Evolutionary conservation across 2,797 vertebrate genomes (phyloP), one percentile per base, ranked within the genome.

Genomic region (Phoxinus dragarum): DNA sequence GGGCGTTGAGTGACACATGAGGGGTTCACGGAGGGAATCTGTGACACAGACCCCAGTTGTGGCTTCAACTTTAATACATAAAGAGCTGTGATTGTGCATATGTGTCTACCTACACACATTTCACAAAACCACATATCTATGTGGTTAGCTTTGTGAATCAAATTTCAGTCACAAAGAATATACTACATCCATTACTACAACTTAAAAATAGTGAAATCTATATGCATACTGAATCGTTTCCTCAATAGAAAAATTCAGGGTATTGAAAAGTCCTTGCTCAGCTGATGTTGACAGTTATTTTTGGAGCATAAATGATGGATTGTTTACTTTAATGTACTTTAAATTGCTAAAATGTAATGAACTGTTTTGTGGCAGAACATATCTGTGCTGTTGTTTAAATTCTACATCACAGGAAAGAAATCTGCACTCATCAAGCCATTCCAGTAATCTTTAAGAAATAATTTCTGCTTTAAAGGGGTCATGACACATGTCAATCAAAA

Each of bases 1-100:
- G 38, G 59, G 14, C 14, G 17, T 11, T 78, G 38, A 64, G 76
- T 78, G 76, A 7, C 38, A 78, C 38, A 64, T 64, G n/a, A 78
- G 23, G 56, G 38, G 8, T 78, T 64, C 64, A 64, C 44, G 31
- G 19, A 19, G 11, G 64, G 11, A 44, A 49, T 42, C 40, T 79
- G 38, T 40, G 59, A 44, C 38, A 47, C 5, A 2, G 74, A 38
- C 49, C 31, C 74, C 49, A 31, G 61, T 27, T 67, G 27, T 67
- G 23, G 9, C 56, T 77, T 77, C 34, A 40, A n/a, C 11, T 38
- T 9, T 76, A 76, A 21, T 52, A 56, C 11, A 23, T 31, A 14
- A 79, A 34, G 3, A 21, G 56, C 40, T 52, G 61, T 80, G 38
- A 14, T 38, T 61, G n/a, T 61, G 59, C 6, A 5, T 73, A 27